These are phyloP conservation scores for Himantopus leucocephalus DNA, from an alignment of 2,113 vertebrate species.

Conservation along the genomic window DNA sequence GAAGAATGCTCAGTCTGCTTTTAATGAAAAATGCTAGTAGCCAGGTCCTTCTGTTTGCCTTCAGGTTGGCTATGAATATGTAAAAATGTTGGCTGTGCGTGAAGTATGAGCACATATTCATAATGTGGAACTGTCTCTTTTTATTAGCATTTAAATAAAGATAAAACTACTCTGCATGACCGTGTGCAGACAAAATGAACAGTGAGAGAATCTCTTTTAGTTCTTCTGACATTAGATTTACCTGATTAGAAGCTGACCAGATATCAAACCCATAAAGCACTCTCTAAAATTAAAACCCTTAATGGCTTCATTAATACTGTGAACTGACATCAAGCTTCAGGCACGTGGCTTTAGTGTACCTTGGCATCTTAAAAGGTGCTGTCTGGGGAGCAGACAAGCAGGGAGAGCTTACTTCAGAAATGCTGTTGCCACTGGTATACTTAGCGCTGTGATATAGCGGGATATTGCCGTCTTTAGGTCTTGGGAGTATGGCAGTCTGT, in stretches of 20 bases:
- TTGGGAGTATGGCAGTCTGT: background rate
- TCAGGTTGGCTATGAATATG: constrained; percentile 35
- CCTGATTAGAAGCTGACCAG: constrained; percentile 43
- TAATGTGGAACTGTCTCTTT: constrained; percentile 35
- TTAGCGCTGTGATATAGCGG: fast-evolving
- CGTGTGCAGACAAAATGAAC: background rate
- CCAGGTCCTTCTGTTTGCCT: constrained; percentile 47
- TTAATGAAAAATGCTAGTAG: constrained; percentile 4
- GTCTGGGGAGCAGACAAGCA: background rate
- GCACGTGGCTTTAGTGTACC: background rate
- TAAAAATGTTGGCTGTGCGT: constrained; percentile 35
- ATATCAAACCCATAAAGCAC: constrained; percentile 33
- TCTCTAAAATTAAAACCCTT: constrained; percentile 41
- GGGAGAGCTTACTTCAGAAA: background rate
- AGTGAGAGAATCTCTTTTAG: background rate
- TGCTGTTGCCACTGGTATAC: background rate
- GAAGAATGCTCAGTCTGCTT: background rate
- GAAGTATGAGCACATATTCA: constrained; percentile 29
- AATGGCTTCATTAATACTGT: constrained; percentile 45
- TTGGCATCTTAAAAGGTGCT: background rate
- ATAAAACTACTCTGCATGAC: constrained; percentile 6
- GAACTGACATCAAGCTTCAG: constrained; percentile 23
- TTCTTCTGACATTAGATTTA: constrained; percentile 16
- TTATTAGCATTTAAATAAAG: constrained; percentile 56
- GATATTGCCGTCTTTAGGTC: background rate